Conservation (phyloP, 1,140 invertebrate species). For the Parasteatoda tepidariorum region DNA sequence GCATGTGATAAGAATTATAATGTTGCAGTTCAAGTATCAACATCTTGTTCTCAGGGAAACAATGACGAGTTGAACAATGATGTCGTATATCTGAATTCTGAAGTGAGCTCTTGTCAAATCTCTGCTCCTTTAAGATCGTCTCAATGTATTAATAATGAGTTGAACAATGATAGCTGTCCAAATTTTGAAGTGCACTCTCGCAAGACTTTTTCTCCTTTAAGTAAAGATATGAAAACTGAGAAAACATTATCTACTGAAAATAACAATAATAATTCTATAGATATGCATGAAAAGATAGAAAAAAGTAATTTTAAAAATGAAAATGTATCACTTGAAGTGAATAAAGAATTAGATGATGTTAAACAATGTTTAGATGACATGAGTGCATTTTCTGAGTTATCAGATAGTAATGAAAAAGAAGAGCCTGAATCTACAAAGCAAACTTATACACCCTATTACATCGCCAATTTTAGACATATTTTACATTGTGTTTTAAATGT, state of each 20-base stretch:
- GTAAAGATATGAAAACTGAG: neutral
- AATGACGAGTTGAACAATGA: too few species aligned
- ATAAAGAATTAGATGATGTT: neutral
- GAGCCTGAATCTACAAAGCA: neutral
- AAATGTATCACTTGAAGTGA: neutral
- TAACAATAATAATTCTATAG: neutral
- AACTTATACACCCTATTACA: slow-evolving; percentile 65
- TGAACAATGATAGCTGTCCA: too few species aligned
- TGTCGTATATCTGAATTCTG: too few species aligned
- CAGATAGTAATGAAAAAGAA: slow-evolving; percentile 20
- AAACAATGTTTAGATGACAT: neutral
- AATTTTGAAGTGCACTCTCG: too few species aligned
- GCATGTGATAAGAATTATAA: too few species aligned
- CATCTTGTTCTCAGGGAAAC: too few species aligned
- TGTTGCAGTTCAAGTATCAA: too few species aligned
- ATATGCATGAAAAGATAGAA: neutral
- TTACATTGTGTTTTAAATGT: slow-evolving; percentile 68
- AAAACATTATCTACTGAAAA: neutral
- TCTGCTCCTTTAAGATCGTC: too few species aligned
- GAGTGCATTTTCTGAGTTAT: slow-evolving; percentile 32
- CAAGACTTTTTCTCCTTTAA: too few species aligned
- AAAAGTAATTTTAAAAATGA: neutral
- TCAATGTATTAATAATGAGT: too few species aligned
- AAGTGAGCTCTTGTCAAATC: too few species aligned
- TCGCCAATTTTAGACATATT: slow-evolving; percentile 70